Percentiles rank a stretch among this genome's conserved stretches.
phyloP scores from a whole-genome alignment of 1,140 invertebrate species.

The Lordiphosa clarofinis region DNA sequence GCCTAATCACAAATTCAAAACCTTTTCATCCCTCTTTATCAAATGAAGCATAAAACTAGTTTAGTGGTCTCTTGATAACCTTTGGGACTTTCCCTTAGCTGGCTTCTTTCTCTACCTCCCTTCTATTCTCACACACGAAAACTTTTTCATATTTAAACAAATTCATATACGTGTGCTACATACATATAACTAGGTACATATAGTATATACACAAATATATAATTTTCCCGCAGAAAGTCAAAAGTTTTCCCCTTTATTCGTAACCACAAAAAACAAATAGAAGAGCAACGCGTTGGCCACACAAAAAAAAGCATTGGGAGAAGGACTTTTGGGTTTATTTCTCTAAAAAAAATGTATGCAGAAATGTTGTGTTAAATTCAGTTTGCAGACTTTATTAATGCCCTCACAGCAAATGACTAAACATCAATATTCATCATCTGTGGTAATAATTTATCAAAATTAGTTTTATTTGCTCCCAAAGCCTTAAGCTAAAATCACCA shows the following conservation, averaged over 20 bases:
- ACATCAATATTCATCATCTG: constrained; percentile 57
- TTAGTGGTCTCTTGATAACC: not conserved
- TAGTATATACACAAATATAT: constrained; percentile 26
- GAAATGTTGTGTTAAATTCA: not conserved
- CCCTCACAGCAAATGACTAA: constrained; percentile 17
- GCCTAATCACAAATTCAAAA: constrained; percentile 41
- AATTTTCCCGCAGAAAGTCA: constrained; percentile 50
- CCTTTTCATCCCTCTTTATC: constrained; percentile 17
- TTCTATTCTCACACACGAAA: constrained; percentile 2
- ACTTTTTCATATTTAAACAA: constrained; percentile 37
- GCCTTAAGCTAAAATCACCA: constrained; percentile 48
- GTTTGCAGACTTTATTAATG: not conserved
- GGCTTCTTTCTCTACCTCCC: too few relatives aligned
- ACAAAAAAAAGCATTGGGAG: constrained; percentile 12
- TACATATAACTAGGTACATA: constrained; percentile 7
- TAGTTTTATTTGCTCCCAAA: constrained; percentile 48
- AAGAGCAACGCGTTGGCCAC: constrained; percentile 33
- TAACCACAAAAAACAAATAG: constrained; percentile 24
- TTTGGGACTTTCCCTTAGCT: too few relatives aligned
- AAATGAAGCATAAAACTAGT: constrained; percentile 68
- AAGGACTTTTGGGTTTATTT: constrained; percentile 20
- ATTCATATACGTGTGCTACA: constrained; percentile 34
- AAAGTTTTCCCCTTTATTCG: constrained; percentile 63
- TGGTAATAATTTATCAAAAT: constrained; percentile 69
- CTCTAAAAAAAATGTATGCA: not conserved